Conservation (phyloP, 1,140 invertebrate genomes). For the Tetragnatha versicolor region DNA sequence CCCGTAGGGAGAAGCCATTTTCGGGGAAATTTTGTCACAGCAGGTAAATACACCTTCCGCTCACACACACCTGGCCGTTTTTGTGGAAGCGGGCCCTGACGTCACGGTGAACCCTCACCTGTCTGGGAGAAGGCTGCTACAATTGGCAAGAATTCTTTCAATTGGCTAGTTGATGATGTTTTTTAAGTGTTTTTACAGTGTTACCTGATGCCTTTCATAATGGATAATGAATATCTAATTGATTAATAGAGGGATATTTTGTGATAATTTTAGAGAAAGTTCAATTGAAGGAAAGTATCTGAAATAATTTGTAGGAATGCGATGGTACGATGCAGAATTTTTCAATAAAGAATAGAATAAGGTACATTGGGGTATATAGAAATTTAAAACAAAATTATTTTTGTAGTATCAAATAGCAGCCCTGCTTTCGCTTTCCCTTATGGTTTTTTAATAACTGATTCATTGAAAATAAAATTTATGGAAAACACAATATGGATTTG, state of each 20-base stretch:
- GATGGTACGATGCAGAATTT: background rate
- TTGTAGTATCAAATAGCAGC: too few relatives aligned
- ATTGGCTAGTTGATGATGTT: background rate
- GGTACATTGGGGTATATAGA: background rate
- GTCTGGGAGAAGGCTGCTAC: background rate
- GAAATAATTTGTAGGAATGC: background rate
- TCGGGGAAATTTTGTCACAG: slow-evolving; percentile 17
- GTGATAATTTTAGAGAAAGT: background rate
- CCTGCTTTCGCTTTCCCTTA: too few relatives aligned
- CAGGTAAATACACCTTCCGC: slow-evolving; percentile 43
- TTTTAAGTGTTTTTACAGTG: background rate
- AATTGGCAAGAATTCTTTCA: background rate
- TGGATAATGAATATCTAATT: background rate
- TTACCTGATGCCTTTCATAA: background rate
- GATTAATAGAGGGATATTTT: background rate
- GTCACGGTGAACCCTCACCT: slow-evolving; percentile 13
- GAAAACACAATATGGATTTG: too few relatives aligned
- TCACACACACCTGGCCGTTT: slow-evolving; percentile 23
- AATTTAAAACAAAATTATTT: too few relatives aligned
- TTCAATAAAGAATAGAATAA: background rate
- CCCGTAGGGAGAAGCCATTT: too few relatives aligned
- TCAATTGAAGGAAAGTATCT: background rate
- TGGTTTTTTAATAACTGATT: too few relatives aligned
- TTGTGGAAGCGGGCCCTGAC: slow-evolving; percentile 19
- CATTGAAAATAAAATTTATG: too few relatives aligned